Base-by-base conservation (phyloP, 2,888 invertebrate genomes). In the Nomada fucata region DNA sequence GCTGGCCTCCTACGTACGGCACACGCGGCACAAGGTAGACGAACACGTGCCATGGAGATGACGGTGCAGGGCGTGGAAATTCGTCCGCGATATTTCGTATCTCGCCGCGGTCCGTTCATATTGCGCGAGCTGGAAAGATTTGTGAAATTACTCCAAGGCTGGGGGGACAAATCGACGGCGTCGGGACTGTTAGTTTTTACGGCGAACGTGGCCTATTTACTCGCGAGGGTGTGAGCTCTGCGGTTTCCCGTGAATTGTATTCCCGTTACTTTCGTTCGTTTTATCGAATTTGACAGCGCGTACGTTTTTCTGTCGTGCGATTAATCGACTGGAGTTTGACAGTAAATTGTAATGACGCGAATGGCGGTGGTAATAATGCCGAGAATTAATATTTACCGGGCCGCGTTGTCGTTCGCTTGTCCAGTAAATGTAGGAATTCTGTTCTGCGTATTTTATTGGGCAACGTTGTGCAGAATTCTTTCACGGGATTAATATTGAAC, bases 1-100 rank as follows among this genome's bases (percentile, higher is more conserved):
- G 53, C 53, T 11, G 20, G 29, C 13, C 57, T 60, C 63, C 61
- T 69, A 82, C 71, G 75, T 29, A 55, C 60, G 44, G 55, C 20
- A 47, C 69, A 67, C 67, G 61, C 50, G 64, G 15, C n/a, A 29
- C 10, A 26, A 26, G 47, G 60, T 5, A 50, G 18, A 57, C 23
- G 60, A 65, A 68, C 87, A 86, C 84, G 82, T 86, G 87, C 84
- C 72, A 47, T 74, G 23, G 26, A 53, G 76, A 68, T 74, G 82
- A 84, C 71, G 60, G 61, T 84, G 82, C 87, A 69, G 73, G 71
- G 65, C 52, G 74, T 70, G 74, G 71, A 68, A 82, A 86, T 84
- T 82, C 63, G 50, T 60, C 57, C 60, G 76, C 71, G 76, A 74
- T 82, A 83, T 82, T 73, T 73, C 73, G 72, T 63, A 73, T 53